Percentiles rank a stretch among this genome's conserved stretches.
Evolutionary conservation across 2,113 vertebrate genomes (phyloP).

Genomic region (Prunella himalayana): DNA sequence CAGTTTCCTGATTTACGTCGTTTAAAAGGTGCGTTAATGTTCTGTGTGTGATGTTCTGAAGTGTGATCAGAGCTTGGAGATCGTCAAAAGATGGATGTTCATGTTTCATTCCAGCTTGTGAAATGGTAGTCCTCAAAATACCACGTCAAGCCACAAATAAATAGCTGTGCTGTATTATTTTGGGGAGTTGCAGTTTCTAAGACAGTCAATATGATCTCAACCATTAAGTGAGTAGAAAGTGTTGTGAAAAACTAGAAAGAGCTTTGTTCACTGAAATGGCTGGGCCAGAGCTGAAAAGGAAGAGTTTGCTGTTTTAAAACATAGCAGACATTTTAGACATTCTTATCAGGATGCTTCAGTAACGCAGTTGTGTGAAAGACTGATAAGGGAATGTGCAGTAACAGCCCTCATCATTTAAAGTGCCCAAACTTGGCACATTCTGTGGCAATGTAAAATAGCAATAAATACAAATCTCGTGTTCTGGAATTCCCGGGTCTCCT

Average conservation of each 20-base stretch:
- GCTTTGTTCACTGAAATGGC: conserved; percentile 13
- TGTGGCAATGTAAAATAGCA: not conserved
- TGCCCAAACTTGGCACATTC: conserved; percentile 14
- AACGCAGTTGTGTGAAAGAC: not conserved
- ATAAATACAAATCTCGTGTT: not conserved
- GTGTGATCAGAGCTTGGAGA: not conserved
- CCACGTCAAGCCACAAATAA: not conserved
- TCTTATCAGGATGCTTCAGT: conserved; percentile 48
- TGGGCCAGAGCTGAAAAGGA: conserved; percentile 1
- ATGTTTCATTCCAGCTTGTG: not conserved
- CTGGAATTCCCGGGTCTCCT: conserved; percentile 44
- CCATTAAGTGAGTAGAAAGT: not conserved
- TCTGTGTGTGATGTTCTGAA: not conserved
- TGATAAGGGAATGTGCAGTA: conserved; percentile 35
- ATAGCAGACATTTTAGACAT: conserved; percentile 53
- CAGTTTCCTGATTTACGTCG: not conserved
- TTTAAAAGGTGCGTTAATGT: conserved; percentile 6
- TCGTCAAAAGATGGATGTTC: not conserved
- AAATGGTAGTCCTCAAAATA: not conserved
- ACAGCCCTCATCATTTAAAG: conserved; percentile 42
- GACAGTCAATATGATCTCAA: not conserved
- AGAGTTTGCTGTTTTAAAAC: conserved; percentile 46
- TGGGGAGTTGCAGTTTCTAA: not conserved
- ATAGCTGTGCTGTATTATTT: not conserved
- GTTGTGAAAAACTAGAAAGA: conserved; percentile 2